Percentiles rank a stretch among this genome's conserved stretches.
These are phyloP conservation scores for Myotis vivesi DNA, from an alignment of 2,797 vertebrate species.

Conservation along the genomic window DNA sequence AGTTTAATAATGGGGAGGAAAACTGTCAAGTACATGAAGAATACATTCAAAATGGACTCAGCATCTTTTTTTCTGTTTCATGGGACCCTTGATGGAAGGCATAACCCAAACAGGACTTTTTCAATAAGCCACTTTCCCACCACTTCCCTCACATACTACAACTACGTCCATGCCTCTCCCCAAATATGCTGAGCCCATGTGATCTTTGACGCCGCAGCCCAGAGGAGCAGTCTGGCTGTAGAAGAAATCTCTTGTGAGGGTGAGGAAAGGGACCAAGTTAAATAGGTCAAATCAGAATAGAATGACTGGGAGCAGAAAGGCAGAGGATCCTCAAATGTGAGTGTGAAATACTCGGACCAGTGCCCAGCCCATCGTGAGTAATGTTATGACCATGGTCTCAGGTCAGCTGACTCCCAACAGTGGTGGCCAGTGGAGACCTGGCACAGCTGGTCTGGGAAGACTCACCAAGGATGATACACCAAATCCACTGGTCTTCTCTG, in stretches of 20 bases:
- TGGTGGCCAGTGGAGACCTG: background rate
- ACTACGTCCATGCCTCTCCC: background rate
- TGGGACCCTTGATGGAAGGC: background rate
- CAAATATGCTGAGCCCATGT: fast-evolving
- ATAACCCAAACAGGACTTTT: background rate
- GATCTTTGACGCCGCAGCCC: background rate
- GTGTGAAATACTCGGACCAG: fast-evolving
- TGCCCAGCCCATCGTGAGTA: fast-evolving
- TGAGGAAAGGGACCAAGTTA: background rate
- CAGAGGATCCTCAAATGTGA: no score
- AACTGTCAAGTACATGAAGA: background rate
- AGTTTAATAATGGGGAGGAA: background rate
- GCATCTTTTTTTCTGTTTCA: background rate
- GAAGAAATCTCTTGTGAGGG: background rate
- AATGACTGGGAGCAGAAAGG: background rate
- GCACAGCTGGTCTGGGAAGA: background rate
- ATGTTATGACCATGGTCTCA: background rate
- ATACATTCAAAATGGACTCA: background rate
- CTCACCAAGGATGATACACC: background rate
- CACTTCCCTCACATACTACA: no score
- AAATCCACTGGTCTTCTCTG: background rate
- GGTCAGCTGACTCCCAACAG: background rate
- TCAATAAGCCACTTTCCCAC: background rate
- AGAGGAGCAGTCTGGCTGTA: background rate
- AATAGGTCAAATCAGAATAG: background rate